Conservation (phyloP, 2,888 invertebrate species). For the Trypoxylon attenuatum region DNA sequence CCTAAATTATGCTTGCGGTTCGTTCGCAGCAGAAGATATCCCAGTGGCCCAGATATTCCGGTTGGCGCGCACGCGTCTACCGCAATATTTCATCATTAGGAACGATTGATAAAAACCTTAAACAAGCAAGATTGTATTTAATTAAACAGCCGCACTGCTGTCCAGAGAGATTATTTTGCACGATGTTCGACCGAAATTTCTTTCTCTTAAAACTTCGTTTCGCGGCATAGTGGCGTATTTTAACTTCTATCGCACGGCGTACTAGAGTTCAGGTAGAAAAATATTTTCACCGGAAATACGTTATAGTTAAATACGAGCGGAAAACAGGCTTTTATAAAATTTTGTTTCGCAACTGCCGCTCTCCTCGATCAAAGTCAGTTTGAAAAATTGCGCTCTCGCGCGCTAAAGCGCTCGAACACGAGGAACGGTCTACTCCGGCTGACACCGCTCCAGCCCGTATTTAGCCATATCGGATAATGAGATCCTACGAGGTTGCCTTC, state of each 20-base stretch:
- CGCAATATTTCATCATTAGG: no score
- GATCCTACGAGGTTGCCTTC: conserved; percentile 35
- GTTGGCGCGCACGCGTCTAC: no score
- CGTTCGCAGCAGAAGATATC: no score
- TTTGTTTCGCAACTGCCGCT: not conserved
- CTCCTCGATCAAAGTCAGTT: conserved; percentile 2
- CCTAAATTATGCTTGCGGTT: no score
- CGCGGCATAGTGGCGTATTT: conserved; percentile 3
- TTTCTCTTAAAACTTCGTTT: conserved; percentile 4
- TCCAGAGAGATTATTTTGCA: not conserved
- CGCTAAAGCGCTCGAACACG: conserved; percentile 13
- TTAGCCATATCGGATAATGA: conserved; percentile 45
- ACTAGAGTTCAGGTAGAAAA: not conserved
- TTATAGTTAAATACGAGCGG: not conserved
- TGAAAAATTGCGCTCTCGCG: not conserved
- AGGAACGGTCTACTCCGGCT: conserved; percentile 20
- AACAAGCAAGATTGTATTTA: not conserved
- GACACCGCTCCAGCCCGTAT: conserved; percentile 21
- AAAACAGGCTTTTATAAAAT: conserved; percentile 1
- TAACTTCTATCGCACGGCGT: not conserved
- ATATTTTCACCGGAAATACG: conserved; percentile 9
- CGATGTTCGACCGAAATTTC: not conserved
- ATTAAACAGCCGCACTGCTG: not conserved
- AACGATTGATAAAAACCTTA: no score
- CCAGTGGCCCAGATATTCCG: no score